These are phyloP conservation scores for Mus spicilegus DNA, from an alignment of 2,113 vertebrate species.

Conservation along the genomic window DNA sequence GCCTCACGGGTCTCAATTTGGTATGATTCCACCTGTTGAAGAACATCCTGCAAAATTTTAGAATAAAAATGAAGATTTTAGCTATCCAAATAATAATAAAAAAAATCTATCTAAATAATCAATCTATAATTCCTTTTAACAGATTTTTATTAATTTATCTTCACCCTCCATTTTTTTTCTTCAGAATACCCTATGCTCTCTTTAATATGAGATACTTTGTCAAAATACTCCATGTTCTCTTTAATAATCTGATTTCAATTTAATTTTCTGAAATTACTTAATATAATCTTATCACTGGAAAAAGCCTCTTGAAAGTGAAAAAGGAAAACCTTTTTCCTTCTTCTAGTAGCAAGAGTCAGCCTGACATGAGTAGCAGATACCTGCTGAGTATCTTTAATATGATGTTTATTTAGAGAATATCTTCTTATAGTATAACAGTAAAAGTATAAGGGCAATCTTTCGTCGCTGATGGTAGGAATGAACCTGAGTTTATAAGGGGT, in stretches of 20 bases:
- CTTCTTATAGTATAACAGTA: background rate
- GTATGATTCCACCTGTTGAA: slow-evolving; percentile 88
- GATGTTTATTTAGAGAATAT: background rate
- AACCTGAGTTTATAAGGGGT: background rate
- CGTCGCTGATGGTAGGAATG: background rate
- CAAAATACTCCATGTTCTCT: background rate
- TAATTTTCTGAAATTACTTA: background rate
- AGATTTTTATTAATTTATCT: background rate
- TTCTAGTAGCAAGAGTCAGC: background rate
- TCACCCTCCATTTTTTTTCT: background rate
- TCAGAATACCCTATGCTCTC: background rate
- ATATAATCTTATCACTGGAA: background rate
- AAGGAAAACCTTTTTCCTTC: background rate
- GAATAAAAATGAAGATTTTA: slow-evolving; percentile 68
- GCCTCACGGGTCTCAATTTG: slow-evolving; percentile 85
- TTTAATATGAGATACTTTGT: background rate
- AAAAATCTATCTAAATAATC: too few species aligned
- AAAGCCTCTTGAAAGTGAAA: background rate
- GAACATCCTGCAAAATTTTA: slow-evolving; percentile 77
- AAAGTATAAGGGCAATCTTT: background rate
- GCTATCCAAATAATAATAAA: background rate
- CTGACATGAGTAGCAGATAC: background rate
- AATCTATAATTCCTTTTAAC: too few species aligned
- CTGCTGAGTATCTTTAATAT: background rate
- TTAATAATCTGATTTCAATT: background rate